A percentile compares a stretch with the other conserved stretches of the same genome.
These are phyloP conservation scores for Hoplostethus atlanticus DNA, from an alignment of 2,797 vertebrate species.

Conservation along the genomic window DNA sequence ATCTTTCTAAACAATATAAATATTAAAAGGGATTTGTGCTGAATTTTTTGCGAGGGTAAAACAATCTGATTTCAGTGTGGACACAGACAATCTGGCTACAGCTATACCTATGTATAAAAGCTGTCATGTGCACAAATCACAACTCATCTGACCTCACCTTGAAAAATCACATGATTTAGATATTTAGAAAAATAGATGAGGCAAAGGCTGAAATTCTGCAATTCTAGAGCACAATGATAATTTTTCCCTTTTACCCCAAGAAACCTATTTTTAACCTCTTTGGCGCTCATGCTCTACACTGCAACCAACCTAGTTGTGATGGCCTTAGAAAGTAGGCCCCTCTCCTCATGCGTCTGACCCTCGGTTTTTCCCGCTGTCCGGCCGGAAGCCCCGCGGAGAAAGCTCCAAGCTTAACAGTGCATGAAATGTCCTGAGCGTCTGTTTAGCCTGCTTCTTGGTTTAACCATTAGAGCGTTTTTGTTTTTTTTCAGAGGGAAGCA, in stretches of 20 bases:
- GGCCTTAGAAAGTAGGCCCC: slow-evolving; percentile 14
- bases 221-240: too few relatives aligned
- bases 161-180: too few relatives aligned
- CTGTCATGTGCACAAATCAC: too few relatives aligned
- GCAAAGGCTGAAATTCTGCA: background rate
- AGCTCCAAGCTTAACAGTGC: slow-evolving; percentile 69
- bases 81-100: too few relatives aligned
- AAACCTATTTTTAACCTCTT: slow-evolving; percentile 6
- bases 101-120: too few relatives aligned
- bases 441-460: slow-evolving; percentile 63
- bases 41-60: too few relatives aligned
- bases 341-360: slow-evolving; percentile 15
- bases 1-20: too few relatives aligned
- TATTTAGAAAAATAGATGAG: too few relatives aligned
- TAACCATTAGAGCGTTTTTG: slow-evolving; percentile 65
- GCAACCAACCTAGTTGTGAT: background rate
- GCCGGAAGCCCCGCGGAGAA: slow-evolving; percentile 50
- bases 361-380: slow-evolving; percentile 48
- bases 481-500: slow-evolving; percentile 60
- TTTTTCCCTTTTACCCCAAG: background rate
- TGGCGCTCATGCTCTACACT: slow-evolving; percentile 8
- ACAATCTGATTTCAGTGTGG: too few relatives aligned
- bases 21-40: too few relatives aligned
- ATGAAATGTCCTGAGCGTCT: slow-evolving; percentile 70
- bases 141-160: too few relatives aligned